Base-by-base conservation (phyloP, 2,113 vertebrate genomes). In the Paraplagusia blochii region DNA sequence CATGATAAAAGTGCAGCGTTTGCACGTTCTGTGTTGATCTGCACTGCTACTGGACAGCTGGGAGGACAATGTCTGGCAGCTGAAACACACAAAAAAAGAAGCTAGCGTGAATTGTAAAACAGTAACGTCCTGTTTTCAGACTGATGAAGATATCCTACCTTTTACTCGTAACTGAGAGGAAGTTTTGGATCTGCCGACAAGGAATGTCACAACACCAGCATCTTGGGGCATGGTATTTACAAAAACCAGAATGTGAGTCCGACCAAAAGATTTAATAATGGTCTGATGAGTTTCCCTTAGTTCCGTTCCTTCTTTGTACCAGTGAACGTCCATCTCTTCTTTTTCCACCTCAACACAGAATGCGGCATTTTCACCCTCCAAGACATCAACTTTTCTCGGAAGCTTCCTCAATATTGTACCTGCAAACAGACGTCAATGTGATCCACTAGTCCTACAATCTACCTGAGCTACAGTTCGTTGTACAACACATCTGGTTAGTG, bases 281-380 rank as follows among this genome's bases (percentile, higher is more conserved):
- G 89, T 94, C 45, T 86, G 76, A 42, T 93, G 87, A 0, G 92
- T 92, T 69, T 94, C 91, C 0, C 78, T 83, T 15, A 99, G 85
- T 75, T 94, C 93, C 29, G 88, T 71, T 11, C 93, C 94, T 0
- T 98, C 91, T 14, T 92, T 93, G 66, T 91, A 95, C 97, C 97
- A 99, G 68, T 81, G 90, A 18, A 93, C 92, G 22, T 92, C 89
- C 76, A 95, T 92, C 50, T 89, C 88, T 0, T 88, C 91, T 47
- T 96, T 95, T 38, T 82, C 90, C 0, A 96, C 94, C 79, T 99
- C 96, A 74, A 93, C 96, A 6, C 94, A 96, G 77, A 98, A 95
- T 38, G 94, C 97, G 0, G 96, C 96, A 0, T 99, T 98, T 87
- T 98, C 97, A 0, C 96, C 95, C 61, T 98, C 96, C 47, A 96